Percentiles rank a stretch among this genome's conserved stretches.
Conservation (phyloP, 1,140 invertebrate species). For the Harlomillsia oculata region DNA sequence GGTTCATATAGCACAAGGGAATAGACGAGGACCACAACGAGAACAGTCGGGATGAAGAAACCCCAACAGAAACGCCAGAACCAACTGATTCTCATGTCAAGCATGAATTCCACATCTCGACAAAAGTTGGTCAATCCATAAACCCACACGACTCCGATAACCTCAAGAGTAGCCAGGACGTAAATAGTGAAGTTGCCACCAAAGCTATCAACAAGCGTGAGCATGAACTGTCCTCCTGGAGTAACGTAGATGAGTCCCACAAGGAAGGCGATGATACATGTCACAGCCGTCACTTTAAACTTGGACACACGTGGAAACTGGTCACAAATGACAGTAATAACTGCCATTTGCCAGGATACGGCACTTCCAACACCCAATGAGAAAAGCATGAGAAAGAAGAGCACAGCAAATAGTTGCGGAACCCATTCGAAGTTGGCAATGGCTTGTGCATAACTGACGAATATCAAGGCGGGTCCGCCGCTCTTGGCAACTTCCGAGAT, state of each 20-base stretch:
- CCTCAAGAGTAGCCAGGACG: slow-evolving; percentile 45
- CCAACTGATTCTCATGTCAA: slow-evolving; percentile 53
- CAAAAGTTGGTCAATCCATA: slow-evolving; percentile 51
- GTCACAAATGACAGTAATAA: slow-evolving; percentile 61
- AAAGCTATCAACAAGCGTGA: slow-evolving; percentile 59
- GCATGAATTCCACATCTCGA: slow-evolving; percentile 66
- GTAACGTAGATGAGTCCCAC: slow-evolving; percentile 64
- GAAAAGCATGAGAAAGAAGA: slow-evolving; percentile 47
- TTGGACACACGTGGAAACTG: slow-evolving; percentile 54
- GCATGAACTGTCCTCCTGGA: slow-evolving; percentile 73
- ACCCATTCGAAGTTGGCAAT: slow-evolving; percentile 67
- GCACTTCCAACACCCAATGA: slow-evolving; percentile 37
- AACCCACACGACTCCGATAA: slow-evolving; percentile 45
- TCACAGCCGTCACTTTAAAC: slow-evolving; percentile 50
- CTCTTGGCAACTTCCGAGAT: slow-evolving; percentile 38
- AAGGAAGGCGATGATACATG: slow-evolving; percentile 53
- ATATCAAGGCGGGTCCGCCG: slow-evolving; percentile 65
- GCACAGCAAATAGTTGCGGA: slow-evolving; percentile 57
- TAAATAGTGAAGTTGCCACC: slow-evolving; percentile 54
- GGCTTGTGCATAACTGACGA: slow-evolving; percentile 58
- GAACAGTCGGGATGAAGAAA: slow-evolving; percentile 18
- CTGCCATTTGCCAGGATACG: slow-evolving; percentile 50
- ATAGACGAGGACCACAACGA: slow-evolving; percentile 21
- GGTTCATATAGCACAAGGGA: slow-evolving; percentile 40
- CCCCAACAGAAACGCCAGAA: slow-evolving; percentile 70